Base-by-base conservation (phyloP, 2,888 invertebrate species). In the Chrysolina haemoptera region DNA sequence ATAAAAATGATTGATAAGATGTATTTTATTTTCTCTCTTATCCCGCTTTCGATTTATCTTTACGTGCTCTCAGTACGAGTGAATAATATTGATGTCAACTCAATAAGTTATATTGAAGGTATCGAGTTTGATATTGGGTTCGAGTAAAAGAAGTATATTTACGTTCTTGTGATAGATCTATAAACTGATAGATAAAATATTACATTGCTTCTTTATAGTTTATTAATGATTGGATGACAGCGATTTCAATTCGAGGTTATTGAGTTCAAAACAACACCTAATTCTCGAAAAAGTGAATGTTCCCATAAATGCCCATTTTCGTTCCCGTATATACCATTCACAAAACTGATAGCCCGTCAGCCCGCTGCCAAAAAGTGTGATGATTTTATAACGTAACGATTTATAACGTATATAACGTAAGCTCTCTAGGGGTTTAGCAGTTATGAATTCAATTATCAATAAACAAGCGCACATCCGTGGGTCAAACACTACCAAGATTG, bases 1-100 rank as follows among this genome's bases (percentile, higher is more conserved):
- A 59, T 59, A 59, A 59, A 59, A 59, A 11, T 59, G 59, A 59
- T 59, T 59, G 59, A 59, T 59, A 59, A 59, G 59, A 9, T 6
- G 22, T 1, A 27, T 59, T 35, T 35, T 27, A 59, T 59, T 27
- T 22, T 59, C 22, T 59, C 27, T 59, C 59, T 27, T 59, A 55
- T 46, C 27, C 27, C 1, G 22, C 27, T 8, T 59, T 27, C 6
- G 14, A 59, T 59, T 59, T 59, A 59, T 59, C 35, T 59, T 59
- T 35, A 35, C 9, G 14, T 11, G 27, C 27, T n/a, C 11, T 14
- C 6, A n/a, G n/a, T 59, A 35, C 35, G 10, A 10, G 14, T 59
- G 35, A 59, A 59, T 16, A 27, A 1, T 27, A n/a, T 14, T 59
- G 8, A 35, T 6, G 22, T n/a, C n/a, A 59, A 27, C 27, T 16